Base-by-base conservation (phyloP, 2,113 vertebrate genomes). In the Larimichthys polyactis region DNA sequence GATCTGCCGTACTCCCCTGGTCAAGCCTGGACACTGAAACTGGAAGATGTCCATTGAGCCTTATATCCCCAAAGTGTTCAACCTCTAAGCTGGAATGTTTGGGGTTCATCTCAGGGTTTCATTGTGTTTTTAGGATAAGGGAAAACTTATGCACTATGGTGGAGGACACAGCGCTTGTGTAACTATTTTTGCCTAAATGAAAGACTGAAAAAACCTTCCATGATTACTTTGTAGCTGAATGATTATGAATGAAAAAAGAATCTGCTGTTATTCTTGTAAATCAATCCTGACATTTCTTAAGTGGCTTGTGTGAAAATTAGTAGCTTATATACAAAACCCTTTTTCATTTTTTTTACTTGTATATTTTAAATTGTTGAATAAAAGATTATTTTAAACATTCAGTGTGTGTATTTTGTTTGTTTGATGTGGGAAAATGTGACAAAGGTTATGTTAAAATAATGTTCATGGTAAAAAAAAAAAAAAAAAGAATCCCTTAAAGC, bases 1-100 rank as follows among this genome's bases (percentile, higher is more conserved):
- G 58, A 22, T 3, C 0, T 96, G 55, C 87, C 89, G 0, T 90
- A 69, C 0, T 74, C 83, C 19, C 73, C 90, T 0, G 79, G 92
- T 0, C 90, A 93, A 0, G 97, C 94, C 54, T 99, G 98, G 97
- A 93, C 92, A 0, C 24, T 98, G 58, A 96, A 87, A 87, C 93
- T 99, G 11, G 89, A 95, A 0, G 91, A 89, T 0, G 94, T 98
- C 67, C 74, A 79, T 19, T 95, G 75, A 89, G 63, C 16, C 7
- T 52, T 27, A 19, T 40, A 71, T 71, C 0, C 14, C 51, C 19
- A 1, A 73, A 68, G 36, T 19, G 19, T 49, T 52, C 17, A 69
- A 32, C 15, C n/a, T 66, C 64, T 11, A 20, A n/a, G 11, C 36
- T 1, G 68, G 10, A 67, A 52, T 60, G 12, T 19, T 36, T 5